Evolutionary conservation across 2,888 invertebrate genomes (phyloP).

Genomic region (Drosophila anomelani): DNA sequence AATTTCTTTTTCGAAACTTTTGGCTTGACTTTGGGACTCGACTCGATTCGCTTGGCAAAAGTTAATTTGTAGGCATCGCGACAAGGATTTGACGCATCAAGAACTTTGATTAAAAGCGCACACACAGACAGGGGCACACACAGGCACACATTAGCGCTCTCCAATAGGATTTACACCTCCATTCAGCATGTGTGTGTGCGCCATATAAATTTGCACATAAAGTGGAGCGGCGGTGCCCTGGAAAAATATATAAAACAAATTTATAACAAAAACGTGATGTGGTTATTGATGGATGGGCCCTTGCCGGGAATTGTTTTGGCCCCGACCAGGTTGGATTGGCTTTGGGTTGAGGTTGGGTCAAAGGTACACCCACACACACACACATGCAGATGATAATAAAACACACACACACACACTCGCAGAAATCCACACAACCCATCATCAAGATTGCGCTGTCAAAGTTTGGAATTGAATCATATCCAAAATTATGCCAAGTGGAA

Average conservation of each 20-base stretch:
- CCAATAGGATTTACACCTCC: constrained; percentile 45
- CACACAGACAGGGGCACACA: not conserved
- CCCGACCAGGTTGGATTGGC: constrained; percentile 10
- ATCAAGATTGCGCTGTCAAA: constrained; percentile 4
- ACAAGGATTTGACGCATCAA: constrained; percentile 47
- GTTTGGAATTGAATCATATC: constrained; percentile 7
- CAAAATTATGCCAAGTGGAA: constrained; percentile 1
- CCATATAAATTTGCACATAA: constrained; percentile 65
- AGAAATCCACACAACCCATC: constrained; percentile 10
- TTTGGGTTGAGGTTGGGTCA: constrained; percentile 22
- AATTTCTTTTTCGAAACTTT: constrained; percentile 63
- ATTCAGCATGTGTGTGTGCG: constrained; percentile 4
- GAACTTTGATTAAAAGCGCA: constrained; percentile 48
- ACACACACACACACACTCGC: constrained; percentile 2
- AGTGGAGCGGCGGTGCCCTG: constrained; percentile 44
- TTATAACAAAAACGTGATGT: constrained; percentile 78
- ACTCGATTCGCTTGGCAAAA: constrained; percentile 25
- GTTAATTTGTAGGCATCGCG: constrained; percentile 51
- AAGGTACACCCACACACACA: constrained; percentile 19
- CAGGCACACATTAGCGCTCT: constrained; percentile 25
- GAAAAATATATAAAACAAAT: constrained; percentile 74
- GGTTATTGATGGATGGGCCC: constrained; percentile 72
- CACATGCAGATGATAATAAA: constrained; percentile 27
- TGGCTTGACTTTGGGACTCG: constrained; percentile 42
- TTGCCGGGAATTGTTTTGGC: constrained; percentile 33